Conservation (phyloP, 2,888 invertebrate genomes). For the Ornithoptera priamus region DNA sequence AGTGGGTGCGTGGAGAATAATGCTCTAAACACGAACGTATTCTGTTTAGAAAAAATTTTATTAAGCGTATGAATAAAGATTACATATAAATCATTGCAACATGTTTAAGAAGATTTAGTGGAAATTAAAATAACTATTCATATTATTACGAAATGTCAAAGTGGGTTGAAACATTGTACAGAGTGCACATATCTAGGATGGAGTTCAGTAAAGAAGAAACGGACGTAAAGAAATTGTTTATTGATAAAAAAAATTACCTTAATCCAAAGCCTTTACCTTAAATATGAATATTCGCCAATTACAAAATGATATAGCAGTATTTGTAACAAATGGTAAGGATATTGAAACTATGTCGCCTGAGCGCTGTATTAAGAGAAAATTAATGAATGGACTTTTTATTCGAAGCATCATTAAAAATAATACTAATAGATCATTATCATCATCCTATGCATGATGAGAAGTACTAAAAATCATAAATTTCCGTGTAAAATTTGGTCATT, state of each 20-base stretch:
- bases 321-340: not conserved
- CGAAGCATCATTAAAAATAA: no score
- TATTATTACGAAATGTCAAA: not conserved
- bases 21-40: constrained; percentile 4
- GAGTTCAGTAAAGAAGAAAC: not conserved
- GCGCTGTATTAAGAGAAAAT: no score
- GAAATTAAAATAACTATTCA: not conserved
- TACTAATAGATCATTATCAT: no score
- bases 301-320: not conserved
- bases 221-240: not conserved
- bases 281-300: not conserved
- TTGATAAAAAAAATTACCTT: not conserved
- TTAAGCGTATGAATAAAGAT: not conserved
- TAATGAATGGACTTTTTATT: no score
- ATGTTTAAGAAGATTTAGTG: not conserved
- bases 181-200: not conserved
- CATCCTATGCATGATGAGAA: no score
- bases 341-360: not conserved
- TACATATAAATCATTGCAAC: not conserved
- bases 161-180: not conserved
- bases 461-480: no score
- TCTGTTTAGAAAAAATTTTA: not conserved
- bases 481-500: no score
- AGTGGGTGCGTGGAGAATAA: constrained; percentile 14
- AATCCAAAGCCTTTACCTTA: not conserved